A percentile compares a stretch with the other conserved stretches of the same genome.
phyloP scores from a whole-genome alignment of 2,797 vertebrate species.

The Craterocephalus amniculus region DNA sequence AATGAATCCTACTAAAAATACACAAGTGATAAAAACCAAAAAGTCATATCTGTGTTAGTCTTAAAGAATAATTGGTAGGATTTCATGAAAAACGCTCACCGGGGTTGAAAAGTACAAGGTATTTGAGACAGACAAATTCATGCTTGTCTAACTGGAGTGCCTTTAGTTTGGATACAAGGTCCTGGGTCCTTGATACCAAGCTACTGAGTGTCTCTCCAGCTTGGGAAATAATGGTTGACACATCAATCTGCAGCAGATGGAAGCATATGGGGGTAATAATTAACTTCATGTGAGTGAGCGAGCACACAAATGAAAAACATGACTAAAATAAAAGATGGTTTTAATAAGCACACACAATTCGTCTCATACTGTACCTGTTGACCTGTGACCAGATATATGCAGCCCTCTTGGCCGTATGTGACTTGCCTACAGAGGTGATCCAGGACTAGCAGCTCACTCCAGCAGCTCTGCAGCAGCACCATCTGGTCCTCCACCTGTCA shows the following conservation, averaged over 20 bases:
- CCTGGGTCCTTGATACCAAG: slow-evolving; percentile 84
- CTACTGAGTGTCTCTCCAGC: slow-evolving; percentile 79
- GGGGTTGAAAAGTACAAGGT: slow-evolving; percentile 86
- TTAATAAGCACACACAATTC: neutral
- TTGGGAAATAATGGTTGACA: slow-evolving; percentile 81
- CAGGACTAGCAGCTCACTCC: slow-evolving; percentile 87
- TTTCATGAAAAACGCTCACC: slow-evolving; percentile 67
- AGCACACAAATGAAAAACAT: neutral
- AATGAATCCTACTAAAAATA: neutral
- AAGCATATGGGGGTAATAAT: slow-evolving; percentile 11
- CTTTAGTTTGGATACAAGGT: slow-evolving; percentile 84
- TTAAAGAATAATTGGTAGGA: neutral
- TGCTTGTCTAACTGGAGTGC: slow-evolving; percentile 82
- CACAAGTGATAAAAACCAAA: neutral
- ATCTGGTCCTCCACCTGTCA: slow-evolving; percentile 87
- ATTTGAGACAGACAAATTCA: slow-evolving; percentile 87
- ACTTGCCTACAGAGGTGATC: slow-evolving; percentile 87
- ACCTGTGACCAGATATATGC: slow-evolving; percentile 85
- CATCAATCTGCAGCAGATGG: slow-evolving; percentile 78
- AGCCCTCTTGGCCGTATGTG: slow-evolving; percentile 80
- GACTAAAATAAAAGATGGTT: neutral
- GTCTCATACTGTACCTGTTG: slow-evolving; percentile 78
- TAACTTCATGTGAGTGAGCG: neutral
- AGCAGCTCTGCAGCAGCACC: slow-evolving; percentile 86
- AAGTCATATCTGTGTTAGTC: neutral